Evolutionary conservation across 2,888 invertebrate species (phyloP).

Genomic region (Pecten maximus): DNA sequence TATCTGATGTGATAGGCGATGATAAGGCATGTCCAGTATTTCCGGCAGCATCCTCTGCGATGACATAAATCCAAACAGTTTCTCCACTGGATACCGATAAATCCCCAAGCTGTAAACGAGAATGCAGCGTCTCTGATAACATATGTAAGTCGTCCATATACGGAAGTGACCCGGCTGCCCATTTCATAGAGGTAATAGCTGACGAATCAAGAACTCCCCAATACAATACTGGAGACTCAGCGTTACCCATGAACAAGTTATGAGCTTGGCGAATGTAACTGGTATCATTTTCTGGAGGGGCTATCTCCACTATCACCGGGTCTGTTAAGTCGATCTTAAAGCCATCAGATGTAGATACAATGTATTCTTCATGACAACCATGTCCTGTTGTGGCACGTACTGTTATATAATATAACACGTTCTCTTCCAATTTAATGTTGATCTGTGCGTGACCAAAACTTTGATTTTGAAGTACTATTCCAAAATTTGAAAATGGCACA

Average conservation of each 20-base stretch:
- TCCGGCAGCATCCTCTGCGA: constrained; percentile 59
- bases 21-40: constrained; percentile 54
- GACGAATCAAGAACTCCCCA: constrained; percentile 53
- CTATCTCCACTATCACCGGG: constrained; percentile 53
- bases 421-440: constrained; percentile 53
- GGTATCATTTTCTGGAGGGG: constrained; percentile 49
- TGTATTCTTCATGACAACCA: constrained; percentile 62
- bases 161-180: constrained; percentile 48
- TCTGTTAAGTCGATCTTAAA: constrained; percentile 59
- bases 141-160: constrained; percentile 10
- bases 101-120: constrained; percentile 22
- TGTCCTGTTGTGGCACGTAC: constrained; percentile 62
- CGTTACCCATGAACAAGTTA: constrained; percentile 50
- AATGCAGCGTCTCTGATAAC: not conserved
- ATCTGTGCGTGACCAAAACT: constrained; percentile 56
- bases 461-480: constrained; percentile 54
- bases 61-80: constrained; percentile 55
- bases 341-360: constrained; percentile 68
- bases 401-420: constrained; percentile 51
- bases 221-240: constrained; percentile 49
- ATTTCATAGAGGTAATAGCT: not conserved
- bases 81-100: constrained; percentile 53
- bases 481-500: constrained; percentile 54
- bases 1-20: constrained; percentile 60
- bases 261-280: constrained; percentile 37